Conservation (phyloP, 1,140 invertebrate genomes). For the Mamestra configurata region DNA sequence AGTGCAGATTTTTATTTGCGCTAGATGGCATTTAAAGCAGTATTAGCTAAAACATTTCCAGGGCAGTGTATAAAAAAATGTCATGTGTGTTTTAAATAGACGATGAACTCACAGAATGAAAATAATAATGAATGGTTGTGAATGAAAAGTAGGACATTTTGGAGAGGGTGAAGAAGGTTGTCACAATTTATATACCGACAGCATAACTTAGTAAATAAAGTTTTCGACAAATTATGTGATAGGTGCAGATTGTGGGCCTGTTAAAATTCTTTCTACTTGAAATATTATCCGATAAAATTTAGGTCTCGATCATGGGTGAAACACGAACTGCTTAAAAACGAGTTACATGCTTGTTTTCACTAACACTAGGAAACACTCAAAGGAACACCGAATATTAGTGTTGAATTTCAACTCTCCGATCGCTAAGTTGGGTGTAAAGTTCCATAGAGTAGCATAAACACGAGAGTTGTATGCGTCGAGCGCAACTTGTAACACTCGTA, state of each 20-base stretch:
- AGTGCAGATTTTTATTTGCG: slow-evolving; percentile 9
- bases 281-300: background rate
- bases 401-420: too few relatives aligned
- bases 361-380: too few relatives aligned
- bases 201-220: background rate
- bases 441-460: too few relatives aligned
- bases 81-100: slow-evolving; percentile 12
- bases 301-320: background rate
- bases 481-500: too few relatives aligned
- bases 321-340: too few relatives aligned
- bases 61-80: slow-evolving; percentile 4
- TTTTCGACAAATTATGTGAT: background rate
- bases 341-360: too few relatives aligned
- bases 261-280: background rate
- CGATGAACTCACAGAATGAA: background rate
- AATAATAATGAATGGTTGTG: slow-evolving; percentile 42
- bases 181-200: slow-evolving; percentile 32
- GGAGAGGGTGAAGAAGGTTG: background rate
- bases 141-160: slow-evolving; percentile 30
- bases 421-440: too few relatives aligned
- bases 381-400: too few relatives aligned
- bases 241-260: background rate
- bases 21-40: slow-evolving; percentile 49
- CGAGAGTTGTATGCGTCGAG: too few relatives aligned
- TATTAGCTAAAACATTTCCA: slow-evolving; percentile 49